Percentiles rank a stretch among this genome's conserved stretches.
Evolutionary conservation across 2,888 invertebrate species (phyloP).

Genomic region (Rhyacophila evoluta): DNA sequence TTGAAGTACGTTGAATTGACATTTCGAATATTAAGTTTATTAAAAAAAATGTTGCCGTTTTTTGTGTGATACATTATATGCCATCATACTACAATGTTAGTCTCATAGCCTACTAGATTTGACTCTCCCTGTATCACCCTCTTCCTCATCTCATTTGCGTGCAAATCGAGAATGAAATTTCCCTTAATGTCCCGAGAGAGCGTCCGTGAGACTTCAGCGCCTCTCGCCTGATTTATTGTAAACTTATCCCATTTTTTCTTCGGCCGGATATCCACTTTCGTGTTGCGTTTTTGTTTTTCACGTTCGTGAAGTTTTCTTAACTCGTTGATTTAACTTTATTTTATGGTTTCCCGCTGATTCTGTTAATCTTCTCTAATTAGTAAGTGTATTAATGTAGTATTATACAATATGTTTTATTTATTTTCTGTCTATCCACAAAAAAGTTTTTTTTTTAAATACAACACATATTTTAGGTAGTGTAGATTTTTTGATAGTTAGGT

Average conservation of each 20-base stretch:
- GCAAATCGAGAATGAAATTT: conserved; percentile 46
- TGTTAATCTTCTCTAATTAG: too few relatives aligned
- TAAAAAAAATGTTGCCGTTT: too few relatives aligned
- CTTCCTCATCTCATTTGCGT: conserved; percentile 38
- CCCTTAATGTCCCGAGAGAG: conserved; percentile 38
- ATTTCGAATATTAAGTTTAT: too few relatives aligned
- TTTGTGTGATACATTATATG: too few relatives aligned
- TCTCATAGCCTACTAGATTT: not conserved
- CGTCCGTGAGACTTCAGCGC: conserved; percentile 25
- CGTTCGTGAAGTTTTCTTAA: not conserved
- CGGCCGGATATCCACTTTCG: not conserved
- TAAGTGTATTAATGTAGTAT: too few relatives aligned
- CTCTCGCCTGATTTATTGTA: conserved; percentile 30
- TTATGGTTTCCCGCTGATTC: not conserved
- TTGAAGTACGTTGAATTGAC: too few relatives aligned
- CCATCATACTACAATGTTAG: not conserved
- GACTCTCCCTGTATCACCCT: not conserved
- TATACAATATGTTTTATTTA: too few relatives aligned
- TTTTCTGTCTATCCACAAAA: too few relatives aligned
- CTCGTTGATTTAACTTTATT: not conserved
- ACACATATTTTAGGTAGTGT: too few relatives aligned
- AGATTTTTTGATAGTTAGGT: too few relatives aligned
- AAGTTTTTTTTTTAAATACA: too few relatives aligned
- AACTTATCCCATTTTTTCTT: conserved; percentile 28
- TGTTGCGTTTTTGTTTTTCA: not conserved